These are phyloP conservation scores for Sciurus niger DNA, from an alignment of 2,113 vertebrate genomes.

Conservation along the genomic window DNA sequence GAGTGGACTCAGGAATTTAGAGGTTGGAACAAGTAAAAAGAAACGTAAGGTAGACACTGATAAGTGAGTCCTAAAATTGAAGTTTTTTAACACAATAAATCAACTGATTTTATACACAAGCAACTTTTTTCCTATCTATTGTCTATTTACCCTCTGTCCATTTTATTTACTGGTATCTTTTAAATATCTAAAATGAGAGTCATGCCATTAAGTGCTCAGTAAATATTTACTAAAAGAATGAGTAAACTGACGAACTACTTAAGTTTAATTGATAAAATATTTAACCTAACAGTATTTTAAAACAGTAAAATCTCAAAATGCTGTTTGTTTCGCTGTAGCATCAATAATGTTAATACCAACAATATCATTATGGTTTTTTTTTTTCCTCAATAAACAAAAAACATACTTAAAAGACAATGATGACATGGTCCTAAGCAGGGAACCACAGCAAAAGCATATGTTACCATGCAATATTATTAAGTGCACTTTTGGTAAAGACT, in stretches of 20 bases:
- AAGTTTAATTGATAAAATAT: slow-evolving; percentile 41
- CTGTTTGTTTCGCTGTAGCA: slow-evolving; percentile 26
- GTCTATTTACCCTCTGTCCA: neutral
- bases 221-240: slow-evolving; percentile 6
- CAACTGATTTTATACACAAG: neutral
- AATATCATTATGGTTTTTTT: neutral
- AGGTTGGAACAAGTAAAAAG: neutral
- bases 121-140: neutral
- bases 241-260: slow-evolving; percentile 24
- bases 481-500: slow-evolving; percentile 13
- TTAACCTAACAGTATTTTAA: slow-evolving; percentile 52
- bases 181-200: neutral
- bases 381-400: slow-evolving; percentile 22
- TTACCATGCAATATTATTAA: neutral
- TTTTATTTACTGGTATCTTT: slow-evolving; percentile 44
- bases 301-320: slow-evolving; percentile 25
- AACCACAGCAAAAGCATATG: neutral
- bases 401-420: slow-evolving; percentile 42
- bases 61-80: neutral
- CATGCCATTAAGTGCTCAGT: neutral
- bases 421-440: neutral
- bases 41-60: neutral
- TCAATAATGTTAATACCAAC: neutral
- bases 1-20: neutral
- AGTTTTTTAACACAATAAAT: slow-evolving; percentile 21